phyloP scores from a whole-genome alignment of 1,140 invertebrate genomes.

The Bombus affinis region DNA sequence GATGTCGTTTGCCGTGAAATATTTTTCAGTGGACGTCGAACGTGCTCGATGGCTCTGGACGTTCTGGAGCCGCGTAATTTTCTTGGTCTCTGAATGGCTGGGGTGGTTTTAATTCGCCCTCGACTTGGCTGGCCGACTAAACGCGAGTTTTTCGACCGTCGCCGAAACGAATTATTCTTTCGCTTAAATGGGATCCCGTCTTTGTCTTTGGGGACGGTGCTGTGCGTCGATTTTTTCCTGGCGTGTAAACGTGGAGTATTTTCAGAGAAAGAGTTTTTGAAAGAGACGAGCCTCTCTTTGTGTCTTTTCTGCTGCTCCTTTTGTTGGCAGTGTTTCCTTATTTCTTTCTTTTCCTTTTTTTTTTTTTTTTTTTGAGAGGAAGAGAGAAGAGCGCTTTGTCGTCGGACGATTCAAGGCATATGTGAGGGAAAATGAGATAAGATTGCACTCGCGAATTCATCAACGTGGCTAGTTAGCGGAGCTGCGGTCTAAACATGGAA shows the following conservation, averaged over 20 bases:
- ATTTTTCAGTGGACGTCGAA: conserved; percentile 25
- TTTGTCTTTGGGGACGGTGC: background rate
- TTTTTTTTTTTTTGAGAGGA: too few relatives aligned
- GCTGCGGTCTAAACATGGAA: background rate
- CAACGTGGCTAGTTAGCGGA: background rate
- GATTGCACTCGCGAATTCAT: conserved; percentile 9
- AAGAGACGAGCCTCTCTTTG: background rate
- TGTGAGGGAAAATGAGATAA: background rate
- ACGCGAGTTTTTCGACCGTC: background rate
- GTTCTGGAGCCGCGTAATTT: background rate
- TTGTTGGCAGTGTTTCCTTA: background rate
- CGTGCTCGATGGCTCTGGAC: background rate
- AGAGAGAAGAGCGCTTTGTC: background rate
- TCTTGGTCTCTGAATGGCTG: background rate
- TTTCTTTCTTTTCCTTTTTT: background rate
- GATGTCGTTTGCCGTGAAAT: conserved; percentile 23
- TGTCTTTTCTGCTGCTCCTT: background rate
- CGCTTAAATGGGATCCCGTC: background rate
- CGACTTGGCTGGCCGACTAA: background rate
- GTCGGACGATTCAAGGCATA: background rate
- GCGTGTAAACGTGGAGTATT: background rate
- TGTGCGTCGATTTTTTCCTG: background rate
- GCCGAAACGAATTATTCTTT: conserved; percentile 15
- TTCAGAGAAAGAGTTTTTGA: background rate
- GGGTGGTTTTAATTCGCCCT: background rate